phyloP scores from a whole-genome alignment of 2,888 invertebrate genomes.

The Tortricodes alternella region DNA sequence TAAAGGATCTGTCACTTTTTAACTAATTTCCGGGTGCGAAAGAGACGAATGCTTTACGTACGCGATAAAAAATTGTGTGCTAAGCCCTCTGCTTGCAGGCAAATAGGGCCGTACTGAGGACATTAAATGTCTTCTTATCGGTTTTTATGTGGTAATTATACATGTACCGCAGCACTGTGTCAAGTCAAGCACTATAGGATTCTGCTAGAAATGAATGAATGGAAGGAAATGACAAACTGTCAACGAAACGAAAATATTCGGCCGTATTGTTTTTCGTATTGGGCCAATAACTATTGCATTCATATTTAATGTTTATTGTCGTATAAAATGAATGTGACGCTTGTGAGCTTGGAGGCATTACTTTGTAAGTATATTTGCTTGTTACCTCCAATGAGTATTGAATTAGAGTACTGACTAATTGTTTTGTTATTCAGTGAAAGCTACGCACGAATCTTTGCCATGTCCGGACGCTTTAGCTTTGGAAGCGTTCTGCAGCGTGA shows the following conservation, averaged over 20 bases:
- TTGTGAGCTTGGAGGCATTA: constrained; percentile 88
- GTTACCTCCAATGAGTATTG: constrained; percentile 10
- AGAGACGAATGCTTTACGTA: too few species aligned
- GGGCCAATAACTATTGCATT: neutral
- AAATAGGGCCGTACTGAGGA: too few species aligned
- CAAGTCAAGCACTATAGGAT: constrained; percentile 21
- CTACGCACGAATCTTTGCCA: constrained; percentile 90
- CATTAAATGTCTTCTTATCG: too few species aligned
- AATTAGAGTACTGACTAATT: neutral
- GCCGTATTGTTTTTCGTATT: constrained; percentile 15
- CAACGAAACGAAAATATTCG: constrained; percentile 36
- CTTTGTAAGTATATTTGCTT: constrained; percentile 82
- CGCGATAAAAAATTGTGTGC: too few species aligned
- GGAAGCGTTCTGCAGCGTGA: constrained; percentile 91
- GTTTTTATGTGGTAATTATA: constrained; percentile 23
- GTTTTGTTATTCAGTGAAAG: constrained; percentile 83
- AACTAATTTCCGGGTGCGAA: too few species aligned
- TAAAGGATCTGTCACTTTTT: too few species aligned
- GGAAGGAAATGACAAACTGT: constrained; percentile 36
- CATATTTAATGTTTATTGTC: constrained; percentile 17
- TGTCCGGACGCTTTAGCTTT: constrained; percentile 91
- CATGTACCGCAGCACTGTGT: neutral
- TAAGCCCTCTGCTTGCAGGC: too few species aligned
- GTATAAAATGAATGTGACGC: constrained; percentile 85
- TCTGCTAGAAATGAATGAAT: constrained; percentile 28